phyloP scores from a whole-genome alignment of 92 coral and sea anemone genomes.

The Muricea muricata region DNA sequence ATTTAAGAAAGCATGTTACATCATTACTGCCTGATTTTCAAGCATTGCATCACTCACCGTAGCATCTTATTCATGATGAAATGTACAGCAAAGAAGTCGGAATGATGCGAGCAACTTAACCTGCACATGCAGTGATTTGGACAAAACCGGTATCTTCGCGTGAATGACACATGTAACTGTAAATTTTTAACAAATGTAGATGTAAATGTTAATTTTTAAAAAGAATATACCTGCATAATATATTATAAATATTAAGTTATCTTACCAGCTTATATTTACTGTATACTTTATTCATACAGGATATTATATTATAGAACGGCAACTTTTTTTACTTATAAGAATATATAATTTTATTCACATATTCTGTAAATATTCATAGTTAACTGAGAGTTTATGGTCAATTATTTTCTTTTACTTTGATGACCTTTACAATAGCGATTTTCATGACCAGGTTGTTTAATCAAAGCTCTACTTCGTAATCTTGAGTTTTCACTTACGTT shows the following conservation, averaged over 20 bases:
- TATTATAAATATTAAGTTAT: too few species aligned
- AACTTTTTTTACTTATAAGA: neutral
- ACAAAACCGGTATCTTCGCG: too few species aligned
- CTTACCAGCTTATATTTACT: too few species aligned
- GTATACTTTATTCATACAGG: neutral
- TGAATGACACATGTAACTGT: too few species aligned
- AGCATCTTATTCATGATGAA: neutral
- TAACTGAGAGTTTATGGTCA: neutral
- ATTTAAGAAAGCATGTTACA: conserved; percentile 84
- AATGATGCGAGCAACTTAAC: too few species aligned
- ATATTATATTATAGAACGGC: neutral
- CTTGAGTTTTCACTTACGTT: conserved; percentile 8
- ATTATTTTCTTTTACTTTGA: conserved; percentile 1
- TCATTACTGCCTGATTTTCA: conserved; percentile 94
- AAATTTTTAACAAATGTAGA: too few species aligned
- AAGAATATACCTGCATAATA: too few species aligned
- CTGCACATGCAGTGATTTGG: too few species aligned
- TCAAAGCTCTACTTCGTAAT: conserved; percentile 15
- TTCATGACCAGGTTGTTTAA: conserved; percentile 12
- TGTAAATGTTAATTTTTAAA: too few species aligned
- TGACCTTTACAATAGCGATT: neutral
- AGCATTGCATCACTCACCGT: conserved; percentile 25
- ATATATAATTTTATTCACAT: too few species aligned
- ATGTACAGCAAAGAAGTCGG: neutral
- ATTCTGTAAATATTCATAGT: too few species aligned